These are phyloP conservation scores for Drymonia ruficornis DNA, from an alignment of 2,888 invertebrate species.

Conservation along the genomic window DNA sequence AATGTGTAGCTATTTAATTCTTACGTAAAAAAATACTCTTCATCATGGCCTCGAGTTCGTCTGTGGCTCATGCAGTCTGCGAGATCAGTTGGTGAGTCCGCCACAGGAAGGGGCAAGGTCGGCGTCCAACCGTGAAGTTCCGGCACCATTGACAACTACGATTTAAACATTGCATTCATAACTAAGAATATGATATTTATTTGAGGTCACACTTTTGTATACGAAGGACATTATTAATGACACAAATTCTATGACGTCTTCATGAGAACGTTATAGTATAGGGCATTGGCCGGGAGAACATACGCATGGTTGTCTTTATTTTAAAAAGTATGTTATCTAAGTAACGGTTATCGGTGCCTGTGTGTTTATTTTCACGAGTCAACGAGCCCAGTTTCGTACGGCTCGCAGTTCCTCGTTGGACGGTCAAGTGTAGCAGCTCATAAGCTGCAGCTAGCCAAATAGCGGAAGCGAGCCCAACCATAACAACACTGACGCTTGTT, in stretches of 20 bases:
- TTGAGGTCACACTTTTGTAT: background rate
- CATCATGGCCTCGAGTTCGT: background rate
- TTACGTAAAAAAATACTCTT: background rate
- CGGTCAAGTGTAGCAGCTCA: slow-evolving; percentile 40
- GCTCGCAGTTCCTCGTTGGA: slow-evolving; percentile 50
- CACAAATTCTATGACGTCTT: background rate
- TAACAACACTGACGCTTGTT: slow-evolving; percentile 73
- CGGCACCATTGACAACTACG: slow-evolving; percentile 67
- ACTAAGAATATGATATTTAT: slow-evolving; percentile 9
- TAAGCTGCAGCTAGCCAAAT: slow-evolving; percentile 47
- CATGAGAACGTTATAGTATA: no score
- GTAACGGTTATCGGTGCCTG: slow-evolving; percentile 43
- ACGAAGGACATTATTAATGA: background rate
- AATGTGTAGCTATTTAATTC: background rate
- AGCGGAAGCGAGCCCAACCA: slow-evolving; percentile 76
- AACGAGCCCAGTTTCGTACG: slow-evolving; percentile 57
- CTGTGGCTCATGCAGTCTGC: slow-evolving; percentile 38
- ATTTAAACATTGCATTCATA: slow-evolving; percentile 26
- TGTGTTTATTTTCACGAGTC: slow-evolving; percentile 68
- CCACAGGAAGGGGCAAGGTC: slow-evolving; percentile 80
- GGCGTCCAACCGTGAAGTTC: slow-evolving; percentile 78
- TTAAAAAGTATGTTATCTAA: slow-evolving; percentile 17
- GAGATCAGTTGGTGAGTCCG: slow-evolving; percentile 49
- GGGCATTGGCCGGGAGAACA: no score
- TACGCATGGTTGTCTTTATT: no score